A percentile compares a stretch with the other conserved stretches of the same genome.
Evolutionary conservation across 2,797 vertebrate species (phyloP).

Genomic region (Betta splendens): DNA sequence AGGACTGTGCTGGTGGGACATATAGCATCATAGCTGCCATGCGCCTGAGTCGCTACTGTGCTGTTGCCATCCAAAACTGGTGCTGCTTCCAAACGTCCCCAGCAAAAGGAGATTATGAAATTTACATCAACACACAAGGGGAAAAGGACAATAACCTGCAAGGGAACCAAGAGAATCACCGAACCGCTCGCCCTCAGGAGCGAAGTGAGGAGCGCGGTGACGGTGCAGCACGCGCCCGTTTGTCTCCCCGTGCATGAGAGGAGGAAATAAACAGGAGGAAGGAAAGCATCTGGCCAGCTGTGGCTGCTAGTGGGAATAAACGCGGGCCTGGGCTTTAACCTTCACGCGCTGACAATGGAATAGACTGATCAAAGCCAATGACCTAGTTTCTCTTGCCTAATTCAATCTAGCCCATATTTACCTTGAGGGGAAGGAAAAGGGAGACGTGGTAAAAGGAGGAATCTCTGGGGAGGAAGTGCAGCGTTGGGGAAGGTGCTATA

Average conservation of each 20-base stretch:
- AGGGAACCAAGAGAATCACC: neutral
- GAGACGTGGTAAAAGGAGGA: constrained; percentile 44
- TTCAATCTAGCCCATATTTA: constrained; percentile 67
- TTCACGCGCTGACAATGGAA: constrained; percentile 61
- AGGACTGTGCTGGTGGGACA: no score
- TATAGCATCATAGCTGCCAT: no score
- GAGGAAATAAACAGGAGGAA: constrained; percentile 22
- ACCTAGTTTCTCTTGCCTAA: constrained; percentile 75
- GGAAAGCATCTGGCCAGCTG: constrained; percentile 5
- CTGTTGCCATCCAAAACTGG: no score
- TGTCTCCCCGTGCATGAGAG: neutral
- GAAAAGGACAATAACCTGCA: neutral
- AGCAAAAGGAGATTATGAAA: neutral
- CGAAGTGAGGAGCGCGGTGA: neutral
- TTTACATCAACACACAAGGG: neutral
- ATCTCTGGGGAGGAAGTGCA: constrained; percentile 52
- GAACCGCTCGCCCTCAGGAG: constrained; percentile 1
- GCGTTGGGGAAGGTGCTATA: constrained; percentile 47
- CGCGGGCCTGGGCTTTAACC: constrained; percentile 51
- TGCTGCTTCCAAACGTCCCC: no score
- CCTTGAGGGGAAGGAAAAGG: constrained; percentile 63
- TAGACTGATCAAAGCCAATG: constrained; percentile 70
- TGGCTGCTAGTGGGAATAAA: constrained; percentile 36
- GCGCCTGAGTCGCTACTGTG: no score
- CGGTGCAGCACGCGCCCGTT: neutral